Evolutionary conservation across 1,140 invertebrate genomes (phyloP).

Genomic region (Atta texana): DNA sequence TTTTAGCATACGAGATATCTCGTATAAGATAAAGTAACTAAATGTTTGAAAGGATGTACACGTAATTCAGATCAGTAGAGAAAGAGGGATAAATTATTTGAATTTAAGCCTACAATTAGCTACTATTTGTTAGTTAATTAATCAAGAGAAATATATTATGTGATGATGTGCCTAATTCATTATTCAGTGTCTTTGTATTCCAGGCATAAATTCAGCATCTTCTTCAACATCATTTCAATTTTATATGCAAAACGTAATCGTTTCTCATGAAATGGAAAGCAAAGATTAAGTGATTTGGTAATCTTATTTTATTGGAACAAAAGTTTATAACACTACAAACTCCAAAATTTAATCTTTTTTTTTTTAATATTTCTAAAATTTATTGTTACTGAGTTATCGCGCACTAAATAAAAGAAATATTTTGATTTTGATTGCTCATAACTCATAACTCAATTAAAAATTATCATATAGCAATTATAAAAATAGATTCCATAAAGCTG

Average conservation of each 20-base stretch:
- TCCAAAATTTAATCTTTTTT: too few relatives aligned
- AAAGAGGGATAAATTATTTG: constrained; percentile 38
- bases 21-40: neutral
- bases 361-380: too few relatives aligned
- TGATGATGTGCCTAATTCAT: constrained; percentile 8
- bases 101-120: constrained; percentile 37
- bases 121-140: constrained; percentile 46
- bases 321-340: too few relatives aligned
- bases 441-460: too few relatives aligned
- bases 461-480: too few relatives aligned
- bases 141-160: constrained; percentile 2
- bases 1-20: neutral
- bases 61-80: constrained; percentile 45
- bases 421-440: too few relatives aligned
- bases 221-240: constrained; percentile 11
- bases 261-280: neutral
- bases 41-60: neutral
- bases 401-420: too few relatives aligned
- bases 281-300: neutral
- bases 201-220: constrained; percentile 8
- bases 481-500: too few relatives aligned
- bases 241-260: neutral
- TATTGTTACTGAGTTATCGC: too few relatives aligned
- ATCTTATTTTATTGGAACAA: neutral
- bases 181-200: constrained; percentile 11